A percentile compares a stretch with the other conserved stretches of the same genome.
These are phyloP conservation scores for Hoplostethus mediterraneus DNA, from an alignment of 2,797 vertebrate species.

Conservation along the genomic window DNA sequence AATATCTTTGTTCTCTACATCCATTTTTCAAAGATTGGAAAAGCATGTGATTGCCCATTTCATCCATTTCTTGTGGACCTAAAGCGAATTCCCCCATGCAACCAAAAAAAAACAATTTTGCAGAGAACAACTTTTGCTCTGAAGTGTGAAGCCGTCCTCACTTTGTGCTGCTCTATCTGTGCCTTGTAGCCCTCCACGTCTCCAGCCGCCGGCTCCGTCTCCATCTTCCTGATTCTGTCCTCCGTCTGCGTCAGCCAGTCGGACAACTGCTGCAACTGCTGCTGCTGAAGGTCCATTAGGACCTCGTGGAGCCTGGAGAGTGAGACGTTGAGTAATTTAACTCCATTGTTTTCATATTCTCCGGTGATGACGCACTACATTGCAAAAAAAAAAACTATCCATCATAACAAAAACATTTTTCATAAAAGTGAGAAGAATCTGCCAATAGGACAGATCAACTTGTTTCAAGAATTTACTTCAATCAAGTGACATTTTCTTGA, in stretches of 20 bases:
- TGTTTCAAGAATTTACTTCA: too few species aligned
- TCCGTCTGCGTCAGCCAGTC: slow-evolving; percentile 94
- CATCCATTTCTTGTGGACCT: too few species aligned
- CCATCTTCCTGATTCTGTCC: slow-evolving; percentile 93
- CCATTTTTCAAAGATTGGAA: background rate
- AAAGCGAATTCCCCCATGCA: too few species aligned
- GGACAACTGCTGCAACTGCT: slow-evolving; percentile 95
- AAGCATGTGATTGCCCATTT: too few species aligned
- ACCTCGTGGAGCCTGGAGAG: slow-evolving; percentile 92
- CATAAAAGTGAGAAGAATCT: too few species aligned
- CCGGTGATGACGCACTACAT: too few species aligned
- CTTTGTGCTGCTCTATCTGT: slow-evolving; percentile 94
- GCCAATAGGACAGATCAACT: too few species aligned
- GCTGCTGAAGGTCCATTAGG: slow-evolving; percentile 96
- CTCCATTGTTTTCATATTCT: too few species aligned
- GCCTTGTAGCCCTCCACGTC: slow-evolving; percentile 87
- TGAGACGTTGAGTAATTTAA: background rate
- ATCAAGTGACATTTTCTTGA: too few species aligned
- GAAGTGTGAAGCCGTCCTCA: slow-evolving; percentile 65
- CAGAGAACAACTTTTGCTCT: background rate
- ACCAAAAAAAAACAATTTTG: too few species aligned
- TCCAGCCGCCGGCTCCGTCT: slow-evolving; percentile 80
- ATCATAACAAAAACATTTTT: too few species aligned
- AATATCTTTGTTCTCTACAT: background rate
- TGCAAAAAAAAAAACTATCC: too few species aligned